phyloP scores from a whole-genome alignment of 1,140 invertebrate species.

The Formica selysi region DNA sequence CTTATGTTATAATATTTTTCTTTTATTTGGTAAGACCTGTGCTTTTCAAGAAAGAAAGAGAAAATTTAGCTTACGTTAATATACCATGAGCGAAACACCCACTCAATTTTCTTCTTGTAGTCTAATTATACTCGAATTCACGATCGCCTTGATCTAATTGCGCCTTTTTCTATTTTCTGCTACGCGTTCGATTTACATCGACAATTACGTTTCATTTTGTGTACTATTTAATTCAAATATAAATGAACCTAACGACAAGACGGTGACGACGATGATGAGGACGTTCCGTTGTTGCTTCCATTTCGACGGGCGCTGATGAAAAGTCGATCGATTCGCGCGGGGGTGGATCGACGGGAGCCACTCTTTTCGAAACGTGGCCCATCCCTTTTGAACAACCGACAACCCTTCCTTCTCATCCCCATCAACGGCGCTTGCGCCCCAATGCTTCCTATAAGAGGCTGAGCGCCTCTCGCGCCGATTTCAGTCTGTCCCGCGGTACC shows the following conservation, averaged over 20 bases:
- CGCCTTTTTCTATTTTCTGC: neutral
- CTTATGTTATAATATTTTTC: too few species aligned
- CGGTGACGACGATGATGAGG: neutral
- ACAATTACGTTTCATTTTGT: neutral
- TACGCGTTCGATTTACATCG: neutral
- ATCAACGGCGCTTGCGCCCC: slow-evolving; percentile 64
- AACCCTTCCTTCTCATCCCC: slow-evolving; percentile 8
- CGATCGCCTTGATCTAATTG: neutral
- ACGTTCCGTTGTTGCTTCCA: slow-evolving; percentile 9
- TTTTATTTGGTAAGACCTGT: too few species aligned
- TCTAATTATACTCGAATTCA: neutral
- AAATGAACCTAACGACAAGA: neutral
- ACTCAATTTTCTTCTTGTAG: neutral
- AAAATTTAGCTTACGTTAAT: neutral
- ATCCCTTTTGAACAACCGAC: slow-evolving; percentile 59
- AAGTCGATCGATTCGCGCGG: slow-evolving; percentile 68
- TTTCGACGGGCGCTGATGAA: slow-evolving; percentile 60
- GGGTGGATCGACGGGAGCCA: slow-evolving; percentile 67
- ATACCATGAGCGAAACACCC: neutral
- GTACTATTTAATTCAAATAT: neutral
- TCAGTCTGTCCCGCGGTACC: slow-evolving; percentile 69
- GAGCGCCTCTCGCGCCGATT: slow-evolving; percentile 58
- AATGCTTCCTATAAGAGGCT: slow-evolving; percentile 60
- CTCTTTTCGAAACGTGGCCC: slow-evolving; percentile 72
- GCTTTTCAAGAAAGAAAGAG: neutral